Evolutionary conservation across 2,113 vertebrate genomes (phyloP).

Genomic region (Peromyscus californicus): DNA sequence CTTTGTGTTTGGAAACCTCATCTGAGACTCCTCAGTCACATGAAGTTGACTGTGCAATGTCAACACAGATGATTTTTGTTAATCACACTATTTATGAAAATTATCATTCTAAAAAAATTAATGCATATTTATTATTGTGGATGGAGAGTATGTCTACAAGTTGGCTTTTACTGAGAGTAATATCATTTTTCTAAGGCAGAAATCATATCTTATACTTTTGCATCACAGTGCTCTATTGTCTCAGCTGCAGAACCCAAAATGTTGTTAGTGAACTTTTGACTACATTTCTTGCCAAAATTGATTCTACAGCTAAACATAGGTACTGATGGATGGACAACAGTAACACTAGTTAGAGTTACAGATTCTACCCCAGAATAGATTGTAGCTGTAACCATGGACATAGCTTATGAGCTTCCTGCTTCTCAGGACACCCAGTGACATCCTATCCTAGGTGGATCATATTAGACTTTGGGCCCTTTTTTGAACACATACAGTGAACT

Average conservation of each 20-base stretch:
- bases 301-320: not conserved
- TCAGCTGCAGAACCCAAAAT: not conserved
- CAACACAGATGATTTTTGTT: not conserved
- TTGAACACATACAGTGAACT: not conserved
- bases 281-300: not conserved
- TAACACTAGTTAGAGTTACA: accelerated
- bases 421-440: not conserved
- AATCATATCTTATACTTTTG: not conserved
- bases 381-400: not conserved
- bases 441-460: accelerated
- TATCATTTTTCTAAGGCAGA: not conserved
- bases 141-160: not conserved
- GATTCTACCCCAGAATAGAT: accelerated
- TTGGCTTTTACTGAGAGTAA: not conserved
- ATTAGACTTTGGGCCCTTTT: not conserved
- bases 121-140: not conserved
- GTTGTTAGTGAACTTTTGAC: not conserved
- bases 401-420: accelerated
- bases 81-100: not conserved
- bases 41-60: not conserved
- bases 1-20: not conserved
- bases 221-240: no score
- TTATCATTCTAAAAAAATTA: not conserved
- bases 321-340: not conserved
- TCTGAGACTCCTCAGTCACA: not conserved